Percentiles rank a stretch among this genome's conserved stretches.
These are phyloP conservation scores for Rhineura floridana DNA, from an alignment of 2,113 vertebrate species.

Conservation along the genomic window DNA sequence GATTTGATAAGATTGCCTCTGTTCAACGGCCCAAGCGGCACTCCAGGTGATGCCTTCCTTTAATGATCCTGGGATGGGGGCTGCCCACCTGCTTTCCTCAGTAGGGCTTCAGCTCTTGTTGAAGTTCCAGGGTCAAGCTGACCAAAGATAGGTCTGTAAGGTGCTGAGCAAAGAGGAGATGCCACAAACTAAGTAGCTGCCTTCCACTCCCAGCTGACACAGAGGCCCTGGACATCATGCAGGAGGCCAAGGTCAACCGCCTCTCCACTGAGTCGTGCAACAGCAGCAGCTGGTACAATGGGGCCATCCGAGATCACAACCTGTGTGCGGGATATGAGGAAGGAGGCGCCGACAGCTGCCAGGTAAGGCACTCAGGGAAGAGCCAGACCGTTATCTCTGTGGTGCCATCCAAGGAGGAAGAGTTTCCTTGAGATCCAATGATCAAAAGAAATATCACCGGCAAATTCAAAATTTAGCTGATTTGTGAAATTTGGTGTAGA, in stretches of 20 bases:
- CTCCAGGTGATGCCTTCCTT: background rate
- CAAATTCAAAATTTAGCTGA: background rate
- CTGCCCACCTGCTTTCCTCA: too few relatives aligned
- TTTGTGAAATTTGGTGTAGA: background rate
- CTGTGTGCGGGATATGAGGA: constrained; percentile 64
- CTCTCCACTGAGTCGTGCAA: constrained; percentile 53
- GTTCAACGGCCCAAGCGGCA: background rate
- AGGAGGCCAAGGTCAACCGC: constrained; percentile 54
- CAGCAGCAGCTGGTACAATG: constrained; percentile 65
- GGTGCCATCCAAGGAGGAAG: background rate
- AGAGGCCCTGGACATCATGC: constrained; percentile 28
- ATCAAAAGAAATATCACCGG: too few relatives aligned
- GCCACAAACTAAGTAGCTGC: background rate
- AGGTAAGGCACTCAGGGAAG: constrained; percentile 43
- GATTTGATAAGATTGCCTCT: too few relatives aligned
- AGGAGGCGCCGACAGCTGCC: constrained; percentile 67
- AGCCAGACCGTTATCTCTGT: too few relatives aligned
- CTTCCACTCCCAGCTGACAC: constrained; percentile 1
- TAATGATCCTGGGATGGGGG: too few relatives aligned
- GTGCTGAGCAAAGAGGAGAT: background rate
- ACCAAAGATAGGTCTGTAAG: background rate
- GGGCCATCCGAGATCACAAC: constrained; percentile 38
- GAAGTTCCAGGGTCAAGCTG: background rate
- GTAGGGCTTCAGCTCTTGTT: background rate
- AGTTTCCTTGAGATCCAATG: background rate